Evolutionary conservation across 1,140 invertebrate genomes (phyloP).

Genomic region (Drosophila kohkoa): DNA sequence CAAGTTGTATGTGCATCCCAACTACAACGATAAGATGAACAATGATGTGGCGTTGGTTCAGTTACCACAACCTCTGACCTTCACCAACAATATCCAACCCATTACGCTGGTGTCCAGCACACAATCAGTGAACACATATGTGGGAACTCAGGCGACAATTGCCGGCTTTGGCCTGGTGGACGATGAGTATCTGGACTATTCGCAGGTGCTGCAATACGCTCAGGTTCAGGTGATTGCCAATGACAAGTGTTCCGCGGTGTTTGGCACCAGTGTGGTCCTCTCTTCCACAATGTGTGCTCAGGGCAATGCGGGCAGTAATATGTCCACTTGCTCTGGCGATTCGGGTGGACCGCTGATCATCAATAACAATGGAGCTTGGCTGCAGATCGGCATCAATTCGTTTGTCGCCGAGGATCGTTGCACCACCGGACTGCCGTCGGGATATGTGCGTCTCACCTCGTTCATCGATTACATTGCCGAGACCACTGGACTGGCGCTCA

Average conservation of each 20-base stretch:
- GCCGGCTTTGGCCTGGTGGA: conserved; percentile 71
- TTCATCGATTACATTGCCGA: conserved; percentile 66
- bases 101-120: conserved; percentile 59
- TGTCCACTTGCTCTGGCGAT: conserved; percentile 79
- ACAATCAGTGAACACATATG: conserved; percentile 49
- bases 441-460: conserved; percentile 73
- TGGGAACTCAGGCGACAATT: conserved; percentile 60
- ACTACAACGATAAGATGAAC: conserved; percentile 84
- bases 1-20: conserved; percentile 84
- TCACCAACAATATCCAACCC: conserved; percentile 67
- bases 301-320: conserved; percentile 58
- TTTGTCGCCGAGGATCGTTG: conserved; percentile 79
- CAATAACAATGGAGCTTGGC: conserved; percentile 26
- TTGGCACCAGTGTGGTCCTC: conserved; percentile 50
- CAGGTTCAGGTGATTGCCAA: conserved; percentile 71
- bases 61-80: conserved; percentile 84
- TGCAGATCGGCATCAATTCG: conserved; percentile 81
- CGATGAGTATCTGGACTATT: conserved; percentile 74
- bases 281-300: conserved; percentile 65
- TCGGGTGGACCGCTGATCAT: conserved; percentile 73
- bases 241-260: conserved; percentile 46
- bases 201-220: conserved; percentile 64
- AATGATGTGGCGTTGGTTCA: conserved; percentile 87
- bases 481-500: conserved; percentile 49
- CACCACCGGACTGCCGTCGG: conserved; percentile 71